Conservation (phyloP, 2,113 vertebrate species). For the Syngnathus scovelli region DNA sequence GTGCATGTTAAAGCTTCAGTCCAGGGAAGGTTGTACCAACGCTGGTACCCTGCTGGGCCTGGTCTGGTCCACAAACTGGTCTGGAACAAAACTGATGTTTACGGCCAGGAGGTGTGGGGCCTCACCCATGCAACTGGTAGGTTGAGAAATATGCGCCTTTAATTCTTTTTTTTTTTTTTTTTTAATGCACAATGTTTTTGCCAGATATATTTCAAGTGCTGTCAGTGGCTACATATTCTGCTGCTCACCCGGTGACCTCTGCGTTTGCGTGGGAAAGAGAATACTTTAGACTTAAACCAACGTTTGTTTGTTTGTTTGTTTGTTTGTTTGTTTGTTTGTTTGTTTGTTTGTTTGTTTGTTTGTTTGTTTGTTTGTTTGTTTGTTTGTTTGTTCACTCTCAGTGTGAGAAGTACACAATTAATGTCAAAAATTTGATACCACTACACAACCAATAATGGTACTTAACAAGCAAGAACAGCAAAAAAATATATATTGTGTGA, state of each 20-base stretch:
- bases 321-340: too few relatives aligned
- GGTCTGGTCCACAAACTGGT: slow-evolving; percentile 87
- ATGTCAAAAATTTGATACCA: background rate
- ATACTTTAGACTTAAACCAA: background rate
- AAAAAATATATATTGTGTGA: background rate
- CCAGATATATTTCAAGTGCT: background rate
- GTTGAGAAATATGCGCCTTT: slow-evolving; percentile 26
- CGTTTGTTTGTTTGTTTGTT: too few relatives aligned
- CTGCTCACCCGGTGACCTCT: background rate
- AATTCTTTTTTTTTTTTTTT: background rate
- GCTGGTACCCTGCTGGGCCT: slow-evolving; percentile 90
- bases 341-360: too few relatives aligned
- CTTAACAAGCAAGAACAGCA: background rate
- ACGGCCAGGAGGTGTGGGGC: slow-evolving; percentile 92
- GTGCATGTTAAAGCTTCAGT: slow-evolving; percentile 87
- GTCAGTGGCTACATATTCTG: background rate
- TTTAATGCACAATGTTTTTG: background rate
- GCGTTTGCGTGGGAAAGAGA: background rate
- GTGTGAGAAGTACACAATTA: background rate
- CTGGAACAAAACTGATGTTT: slow-evolving; percentile 98
- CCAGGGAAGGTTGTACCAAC: slow-evolving; percentile 88
- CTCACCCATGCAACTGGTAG: slow-evolving; percentile 87
- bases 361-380: too few relatives aligned
- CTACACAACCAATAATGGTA: background rate
- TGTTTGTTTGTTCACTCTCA: background rate